Base-by-base conservation (phyloP, 1,140 invertebrate genomes). In the Tetragonula clypearis region DNA sequence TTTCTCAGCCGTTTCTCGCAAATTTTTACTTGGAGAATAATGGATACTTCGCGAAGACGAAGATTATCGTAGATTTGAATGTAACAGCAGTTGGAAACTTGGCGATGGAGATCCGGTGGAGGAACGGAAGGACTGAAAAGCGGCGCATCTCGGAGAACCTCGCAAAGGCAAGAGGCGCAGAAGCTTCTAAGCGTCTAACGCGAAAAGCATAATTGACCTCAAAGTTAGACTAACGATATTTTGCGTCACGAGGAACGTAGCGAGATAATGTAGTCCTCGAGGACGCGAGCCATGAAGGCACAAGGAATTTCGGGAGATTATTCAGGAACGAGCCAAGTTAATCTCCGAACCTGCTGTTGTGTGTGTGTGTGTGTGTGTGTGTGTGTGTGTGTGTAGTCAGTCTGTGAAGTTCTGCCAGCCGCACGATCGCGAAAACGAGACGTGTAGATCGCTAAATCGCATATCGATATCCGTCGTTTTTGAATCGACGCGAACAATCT, bases 141-240 rank as follows among this genome's bases (percentile, higher is more conserved):
- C 15, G 26, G 19, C 23, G 4, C 41, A 49, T 8, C n/a, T 81
- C 53, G 49, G 68, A 78, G 55, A 71, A 2, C 17, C 4, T 65
- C 2, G 30, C 0, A 19, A 49, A 15, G 26, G 60, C 58, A 23
- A 8, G 23, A 21, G 30, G 21, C 66, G 60, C 30, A 21, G 4
- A 5, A 19, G 68, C 11, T 58, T 56, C n/a, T 30, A 9, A 23
- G 23, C 62, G 69, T 12, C 21, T 55, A 35, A 55, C 65, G 79
- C 56, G 79, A 75, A 76, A 71, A 56, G 62, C 62, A 58, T 82
- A 82, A 82, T 86, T 77, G 56, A 77, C 65, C 79, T 69, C 23
- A 56, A 84, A 76, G 84, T 76, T 86, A 71, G 49, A 35, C 66
- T 82, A 86, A 82, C 66, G 72, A 71, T 69, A 69, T 86, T 79